These are phyloP conservation scores for Ptychoptera contaminata DNA, from an alignment of 2,888 invertebrate species.

Conservation along the genomic window DNA sequence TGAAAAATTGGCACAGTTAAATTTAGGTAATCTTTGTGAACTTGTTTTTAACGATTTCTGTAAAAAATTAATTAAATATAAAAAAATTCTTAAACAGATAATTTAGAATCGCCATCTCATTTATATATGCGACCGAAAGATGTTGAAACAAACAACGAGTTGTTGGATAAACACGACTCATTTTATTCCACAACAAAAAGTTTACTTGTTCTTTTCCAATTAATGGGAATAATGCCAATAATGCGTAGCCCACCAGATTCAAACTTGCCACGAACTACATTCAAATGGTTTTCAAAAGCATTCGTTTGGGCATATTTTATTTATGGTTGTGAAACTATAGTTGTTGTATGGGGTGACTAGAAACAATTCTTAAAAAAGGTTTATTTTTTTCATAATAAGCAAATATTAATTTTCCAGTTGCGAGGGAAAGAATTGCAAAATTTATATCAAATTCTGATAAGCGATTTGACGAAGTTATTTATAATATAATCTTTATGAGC, in stretches of 20 bases:
- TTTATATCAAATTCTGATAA: constrained; percentile 43
- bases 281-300: constrained; percentile 48
- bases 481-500: constrained; percentile 57
- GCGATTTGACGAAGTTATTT: constrained; percentile 57
- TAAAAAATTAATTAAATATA: not conserved
- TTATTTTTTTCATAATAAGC: not conserved
- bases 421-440: constrained; percentile 36
- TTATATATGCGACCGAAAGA: constrained; percentile 29
- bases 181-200: constrained; percentile 57
- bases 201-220: constrained; percentile 51
- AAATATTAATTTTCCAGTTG: constrained; percentile 21
- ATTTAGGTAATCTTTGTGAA: not conserved
- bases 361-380: not conserved
- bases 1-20: constrained; percentile 18
- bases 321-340: constrained; percentile 42
- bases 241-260: constrained; percentile 41
- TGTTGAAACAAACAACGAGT: constrained; percentile 36
- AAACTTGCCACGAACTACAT: constrained; percentile 37
- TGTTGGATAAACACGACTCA: constrained; percentile 49
- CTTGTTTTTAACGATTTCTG: not conserved
- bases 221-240: constrained; percentile 63
- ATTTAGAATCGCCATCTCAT: constrained; percentile 14
- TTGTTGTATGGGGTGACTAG: constrained; percentile 32
- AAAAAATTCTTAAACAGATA: constrained; percentile 1
- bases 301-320: constrained; percentile 50